phyloP scores from a whole-genome alignment of 2,888 invertebrate genomes.

The Ceramica pisi region DNA sequence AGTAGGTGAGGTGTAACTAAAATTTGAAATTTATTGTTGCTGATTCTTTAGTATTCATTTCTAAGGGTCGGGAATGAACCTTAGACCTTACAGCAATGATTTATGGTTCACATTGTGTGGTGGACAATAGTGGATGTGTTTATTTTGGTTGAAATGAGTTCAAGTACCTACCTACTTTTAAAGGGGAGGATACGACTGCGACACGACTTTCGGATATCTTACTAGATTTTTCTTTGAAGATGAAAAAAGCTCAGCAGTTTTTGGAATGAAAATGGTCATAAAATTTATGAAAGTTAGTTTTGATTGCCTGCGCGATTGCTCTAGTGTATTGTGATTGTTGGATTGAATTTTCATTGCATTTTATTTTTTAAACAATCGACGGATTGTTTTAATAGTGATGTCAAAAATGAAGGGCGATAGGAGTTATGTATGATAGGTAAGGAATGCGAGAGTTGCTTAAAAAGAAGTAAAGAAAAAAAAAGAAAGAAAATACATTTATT shows the following conservation, averaged over 20 bases:
- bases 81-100: slow-evolving; percentile 48
- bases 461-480: no score
- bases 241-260: not conserved
- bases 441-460: no score
- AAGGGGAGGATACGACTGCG: not conserved
- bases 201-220: not conserved
- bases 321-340: no score
- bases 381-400: no score
- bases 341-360: no score
- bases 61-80: slow-evolving; percentile 57
- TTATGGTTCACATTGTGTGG: slow-evolving; percentile 43
- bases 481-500: no score
- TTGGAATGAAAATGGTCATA: no score
- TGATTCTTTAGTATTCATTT: slow-evolving; percentile 58
- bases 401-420: no score
- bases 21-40: slow-evolving; percentile 72
- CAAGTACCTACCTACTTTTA: slow-evolving; percentile 8
- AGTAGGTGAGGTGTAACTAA: slow-evolving; percentile 71
- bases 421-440: no score
- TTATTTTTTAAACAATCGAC: no score
- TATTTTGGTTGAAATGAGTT: slow-evolving; percentile 29
- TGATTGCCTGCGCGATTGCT: no score
- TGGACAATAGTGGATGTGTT: slow-evolving; percentile 40
- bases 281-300: no score
- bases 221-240: not conserved